Evolutionary conservation across 2,797 vertebrate genomes (phyloP).

Genomic region (Agapornis canus): DNA sequence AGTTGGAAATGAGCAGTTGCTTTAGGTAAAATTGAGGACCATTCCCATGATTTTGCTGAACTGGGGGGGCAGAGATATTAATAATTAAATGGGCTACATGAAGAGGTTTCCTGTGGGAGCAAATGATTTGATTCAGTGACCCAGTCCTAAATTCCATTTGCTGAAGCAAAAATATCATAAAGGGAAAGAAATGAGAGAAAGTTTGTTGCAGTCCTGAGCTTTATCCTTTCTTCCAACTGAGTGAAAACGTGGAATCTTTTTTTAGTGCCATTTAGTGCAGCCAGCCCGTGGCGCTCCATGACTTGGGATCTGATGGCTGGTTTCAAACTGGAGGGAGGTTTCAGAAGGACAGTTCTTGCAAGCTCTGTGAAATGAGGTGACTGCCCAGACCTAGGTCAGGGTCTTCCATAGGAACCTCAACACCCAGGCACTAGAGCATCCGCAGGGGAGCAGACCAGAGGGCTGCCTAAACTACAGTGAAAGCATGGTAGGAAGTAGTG

Average conservation of each 20-base stretch:
- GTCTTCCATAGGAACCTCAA: not conserved
- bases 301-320: not conserved
- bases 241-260: not conserved
- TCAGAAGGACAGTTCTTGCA: not conserved
- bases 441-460: not conserved
- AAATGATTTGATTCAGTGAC: not conserved
- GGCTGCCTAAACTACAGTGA: fast-evolving
- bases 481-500: not conserved
- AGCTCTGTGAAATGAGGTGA: not conserved
- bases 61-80: not conserved
- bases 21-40: not conserved
- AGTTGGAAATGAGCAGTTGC: not conserved
- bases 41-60: not conserved
- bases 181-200: not conserved
- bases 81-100: not conserved
- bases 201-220: not conserved
- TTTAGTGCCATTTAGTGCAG: not conserved
- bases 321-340: not conserved
- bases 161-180: not conserved
- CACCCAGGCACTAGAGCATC: not conserved
- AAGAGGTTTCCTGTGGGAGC: slow-evolving; percentile 8
- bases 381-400: not conserved
- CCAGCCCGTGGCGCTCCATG: not conserved
- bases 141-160: slow-evolving; percentile 35
- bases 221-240: not conserved